phyloP scores from a whole-genome alignment of 1,140 invertebrate species.

The Bicyclus anynana region DNA sequence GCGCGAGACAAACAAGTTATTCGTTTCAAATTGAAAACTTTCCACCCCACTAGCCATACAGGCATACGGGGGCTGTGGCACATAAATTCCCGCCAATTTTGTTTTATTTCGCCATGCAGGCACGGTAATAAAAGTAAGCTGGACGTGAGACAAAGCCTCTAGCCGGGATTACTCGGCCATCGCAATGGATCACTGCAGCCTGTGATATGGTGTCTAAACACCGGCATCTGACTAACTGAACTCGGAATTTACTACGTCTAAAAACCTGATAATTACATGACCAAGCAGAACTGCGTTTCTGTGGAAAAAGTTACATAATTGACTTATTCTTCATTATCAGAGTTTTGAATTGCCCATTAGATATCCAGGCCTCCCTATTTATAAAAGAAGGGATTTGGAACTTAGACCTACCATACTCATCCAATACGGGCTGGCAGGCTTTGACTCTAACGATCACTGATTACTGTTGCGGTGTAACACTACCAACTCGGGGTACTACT shows the following conservation, averaged over 20 bases:
- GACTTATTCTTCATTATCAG: no score
- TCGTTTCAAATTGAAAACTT: conserved; percentile 77
- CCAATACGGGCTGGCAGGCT: no score
- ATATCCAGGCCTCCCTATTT: no score
- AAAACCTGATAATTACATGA: conserved; percentile 13
- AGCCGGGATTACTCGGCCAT: conserved; percentile 66
- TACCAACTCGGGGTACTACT: no score
- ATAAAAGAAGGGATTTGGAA: no score
- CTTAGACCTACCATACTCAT: no score
- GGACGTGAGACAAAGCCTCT: conserved; percentile 72
- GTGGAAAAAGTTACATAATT: no score
- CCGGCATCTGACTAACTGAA: conserved; percentile 53
- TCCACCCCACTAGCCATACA: conserved; percentile 71
- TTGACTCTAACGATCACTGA: no score
- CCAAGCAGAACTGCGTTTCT: no score
- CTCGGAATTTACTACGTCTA: conserved; percentile 31
- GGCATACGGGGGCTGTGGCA: conserved; percentile 60
- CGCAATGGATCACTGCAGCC: conserved; percentile 67
- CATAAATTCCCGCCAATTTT: conserved; percentile 76
- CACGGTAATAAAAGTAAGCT: conserved; percentile 76
- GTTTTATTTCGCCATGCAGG: conserved; percentile 75
- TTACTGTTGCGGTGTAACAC: no score
- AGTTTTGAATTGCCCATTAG: no score
- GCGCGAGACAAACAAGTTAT: conserved; percentile 72
- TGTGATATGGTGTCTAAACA: conserved; percentile 67